These are phyloP conservation scores for Drosophila antonietae DNA, from an alignment of 2,888 invertebrate species.

Conservation along the genomic window DNA sequence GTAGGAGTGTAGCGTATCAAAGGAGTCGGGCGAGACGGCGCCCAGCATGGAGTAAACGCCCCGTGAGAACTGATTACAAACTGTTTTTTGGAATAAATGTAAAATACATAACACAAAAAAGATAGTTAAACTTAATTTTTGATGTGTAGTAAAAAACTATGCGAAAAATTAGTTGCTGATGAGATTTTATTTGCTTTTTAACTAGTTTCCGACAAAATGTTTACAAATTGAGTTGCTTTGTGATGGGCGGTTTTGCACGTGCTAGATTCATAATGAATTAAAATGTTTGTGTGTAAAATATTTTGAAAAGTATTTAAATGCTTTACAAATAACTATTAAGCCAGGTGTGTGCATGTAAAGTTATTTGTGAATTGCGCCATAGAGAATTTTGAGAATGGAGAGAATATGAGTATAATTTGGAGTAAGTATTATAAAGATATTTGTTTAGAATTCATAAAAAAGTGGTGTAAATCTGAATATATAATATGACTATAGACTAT, in stretches of 20 bases:
- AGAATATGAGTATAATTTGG: not conserved
- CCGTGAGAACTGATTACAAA: conserved; percentile 95
- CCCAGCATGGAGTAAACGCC: conserved; percentile 96
- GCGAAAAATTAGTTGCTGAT: not conserved
- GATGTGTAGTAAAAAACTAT: conserved; percentile 1
- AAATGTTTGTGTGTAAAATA: not conserved
- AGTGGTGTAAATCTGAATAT: too few species aligned
- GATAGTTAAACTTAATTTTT: not conserved
- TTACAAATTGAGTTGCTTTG: conserved; percentile 6
- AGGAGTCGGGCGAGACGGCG: conserved; percentile 96
- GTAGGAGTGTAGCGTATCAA: conserved; percentile 96
- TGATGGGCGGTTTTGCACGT: conserved; percentile 2
- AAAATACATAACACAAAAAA: not conserved
- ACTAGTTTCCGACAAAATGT: conserved; percentile 11
- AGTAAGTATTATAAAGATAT: too few species aligned
- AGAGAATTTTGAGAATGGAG: not conserved
- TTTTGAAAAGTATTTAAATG: conserved; percentile 1
- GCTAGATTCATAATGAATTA: conserved; percentile 1
- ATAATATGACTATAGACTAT: too few species aligned
- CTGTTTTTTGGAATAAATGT: conserved; percentile 85
- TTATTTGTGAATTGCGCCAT: not conserved
- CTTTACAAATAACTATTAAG: not conserved
- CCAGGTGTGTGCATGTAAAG: not conserved
- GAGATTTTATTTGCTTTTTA: conserved; percentile 14
- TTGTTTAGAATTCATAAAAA: too few species aligned